Base-by-base conservation (phyloP, 2,888 invertebrate genomes). In the Schizaphis graminum region DNA sequence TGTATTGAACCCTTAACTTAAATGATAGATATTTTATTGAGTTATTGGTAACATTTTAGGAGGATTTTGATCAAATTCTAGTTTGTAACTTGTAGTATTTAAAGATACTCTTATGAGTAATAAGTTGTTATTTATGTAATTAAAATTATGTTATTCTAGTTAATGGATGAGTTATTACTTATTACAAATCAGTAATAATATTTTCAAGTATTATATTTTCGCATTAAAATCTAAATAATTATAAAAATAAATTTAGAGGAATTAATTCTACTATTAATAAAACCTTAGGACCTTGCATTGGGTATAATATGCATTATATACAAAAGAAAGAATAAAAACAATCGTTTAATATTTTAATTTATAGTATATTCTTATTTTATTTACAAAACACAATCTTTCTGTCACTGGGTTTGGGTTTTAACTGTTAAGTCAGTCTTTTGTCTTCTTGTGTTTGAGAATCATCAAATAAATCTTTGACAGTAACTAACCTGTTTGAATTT, bases 381-480 rank as follows among this genome's bases (percentile, higher is more conserved):
- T 35, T 67, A 92, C 41, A 89, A 57, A 44, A n/a, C 84, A 44
- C 91, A n/a, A 91, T 53, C 67, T 91, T 21, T 91, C 53, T 67
- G 67, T 94, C 53, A n/a, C 28, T 91, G 49, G 91, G 28, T 44
- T 67, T 91, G 49, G 91, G 28, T 44, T 67, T 47, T 41, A 91
- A 61, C 53, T 86, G 90, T 57, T 89, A 90, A 35, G 85, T 93
- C 89, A 90, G 89, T 93, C 85, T 90, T 85, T 85, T 90, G 26
- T 93, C 47, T 47, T 93, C 77, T 84, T 89, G 56, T 0, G 24
- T 61, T 85, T 61, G n/a, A 49, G 47, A 11, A 10, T 94, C 89
- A 16, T 91, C 77, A 94, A 94, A 94, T 57, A 94, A 93, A 94
- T 94, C 94, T 94, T 94, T 91, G n/a, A 94, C 94, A 8, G 94